Percentiles rank a stretch among this genome's conserved stretches.
Evolutionary conservation across 2,797 vertebrate species (phyloP).

Genomic region (Aselliscus stoliczkanus): DNA sequence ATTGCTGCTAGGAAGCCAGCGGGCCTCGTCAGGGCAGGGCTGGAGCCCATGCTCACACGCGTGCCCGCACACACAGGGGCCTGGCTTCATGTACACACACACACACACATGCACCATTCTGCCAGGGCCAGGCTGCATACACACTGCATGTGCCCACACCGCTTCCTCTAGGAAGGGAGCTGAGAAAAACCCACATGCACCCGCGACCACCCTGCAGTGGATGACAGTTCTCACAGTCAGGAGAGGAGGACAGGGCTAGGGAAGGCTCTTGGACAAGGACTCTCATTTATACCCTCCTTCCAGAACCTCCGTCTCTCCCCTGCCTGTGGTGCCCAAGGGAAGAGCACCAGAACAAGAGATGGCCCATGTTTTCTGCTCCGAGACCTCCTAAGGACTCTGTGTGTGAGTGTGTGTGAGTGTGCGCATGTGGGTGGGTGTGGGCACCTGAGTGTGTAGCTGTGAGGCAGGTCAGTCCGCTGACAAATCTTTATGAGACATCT

Average conservation of each 20-base stretch:
- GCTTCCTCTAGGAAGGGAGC: rapidly evolving
- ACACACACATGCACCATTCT: not conserved
- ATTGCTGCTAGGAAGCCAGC: constrained; percentile 55
- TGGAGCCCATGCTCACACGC: constrained; percentile 2
- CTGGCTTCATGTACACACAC: not conserved
- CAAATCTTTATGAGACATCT: not conserved
- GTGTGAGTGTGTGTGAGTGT: not conserved
- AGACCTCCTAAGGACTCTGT: not conserved
- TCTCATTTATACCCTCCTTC: not conserved
- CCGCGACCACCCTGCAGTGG: not conserved
- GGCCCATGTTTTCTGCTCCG: not conserved
- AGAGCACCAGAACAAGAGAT: not conserved
- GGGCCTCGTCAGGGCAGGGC: not conserved
- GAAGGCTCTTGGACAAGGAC: not conserved
- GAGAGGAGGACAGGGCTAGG: not conserved
- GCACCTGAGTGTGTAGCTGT: not conserved
- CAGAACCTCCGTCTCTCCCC: not conserved
- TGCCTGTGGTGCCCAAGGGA: not conserved
- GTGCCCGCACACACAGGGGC: not conserved
- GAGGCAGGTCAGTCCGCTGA: not conserved
- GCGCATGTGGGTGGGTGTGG: not conserved
- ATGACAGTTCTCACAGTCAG: not conserved
- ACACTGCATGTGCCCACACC: rapidly evolving
- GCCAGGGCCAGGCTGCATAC: not conserved
- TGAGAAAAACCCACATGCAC: not conserved